Evolutionary conservation across 2,888 invertebrate species (phyloP).

Genomic region (Andrena trimmerana): DNA sequence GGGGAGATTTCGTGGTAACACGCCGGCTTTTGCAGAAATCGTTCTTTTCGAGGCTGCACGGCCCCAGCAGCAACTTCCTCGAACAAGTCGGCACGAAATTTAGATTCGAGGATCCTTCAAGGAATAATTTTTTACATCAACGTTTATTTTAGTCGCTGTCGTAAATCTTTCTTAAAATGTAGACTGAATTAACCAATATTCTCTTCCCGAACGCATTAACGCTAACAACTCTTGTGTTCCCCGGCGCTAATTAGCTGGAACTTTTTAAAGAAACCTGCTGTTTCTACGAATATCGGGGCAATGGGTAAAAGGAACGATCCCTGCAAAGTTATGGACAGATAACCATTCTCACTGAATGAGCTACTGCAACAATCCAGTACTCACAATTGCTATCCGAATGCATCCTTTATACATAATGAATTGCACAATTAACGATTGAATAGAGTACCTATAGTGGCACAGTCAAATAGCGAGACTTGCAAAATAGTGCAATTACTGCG

Average conservation of each 20-base stretch:
- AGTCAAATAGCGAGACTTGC: not conserved
- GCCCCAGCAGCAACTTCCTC: constrained; percentile 9
- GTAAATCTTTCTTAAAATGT: not conserved
- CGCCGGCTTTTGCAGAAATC: constrained; percentile 44
- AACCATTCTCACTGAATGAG: too few species aligned
- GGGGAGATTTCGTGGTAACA: constrained; percentile 53
- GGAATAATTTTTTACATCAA: constrained; percentile 8
- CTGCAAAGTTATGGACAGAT: too few species aligned
- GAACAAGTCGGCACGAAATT: constrained; percentile 18
- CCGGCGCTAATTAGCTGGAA: too few species aligned
- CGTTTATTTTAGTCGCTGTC: not conserved
- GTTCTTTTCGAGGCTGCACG: constrained; percentile 21
- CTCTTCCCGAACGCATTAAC: not conserved
- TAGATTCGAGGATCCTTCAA: not conserved
- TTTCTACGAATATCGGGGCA: too few species aligned
- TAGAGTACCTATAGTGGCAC: not conserved
- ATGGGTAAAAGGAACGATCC: too few species aligned
- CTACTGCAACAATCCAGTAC: not conserved
- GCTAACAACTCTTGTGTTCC: not conserved
- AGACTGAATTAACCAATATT: not conserved
- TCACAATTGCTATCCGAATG: not conserved
- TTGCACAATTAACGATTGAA: not conserved
- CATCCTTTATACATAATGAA: not conserved
- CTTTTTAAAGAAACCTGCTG: too few species aligned
- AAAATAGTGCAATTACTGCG: not conserved